A percentile compares a stretch with the other conserved stretches of the same genome.
Evolutionary conservation across 2,888 invertebrate species (phyloP).

Genomic region (Campoletis raptor): DNA sequence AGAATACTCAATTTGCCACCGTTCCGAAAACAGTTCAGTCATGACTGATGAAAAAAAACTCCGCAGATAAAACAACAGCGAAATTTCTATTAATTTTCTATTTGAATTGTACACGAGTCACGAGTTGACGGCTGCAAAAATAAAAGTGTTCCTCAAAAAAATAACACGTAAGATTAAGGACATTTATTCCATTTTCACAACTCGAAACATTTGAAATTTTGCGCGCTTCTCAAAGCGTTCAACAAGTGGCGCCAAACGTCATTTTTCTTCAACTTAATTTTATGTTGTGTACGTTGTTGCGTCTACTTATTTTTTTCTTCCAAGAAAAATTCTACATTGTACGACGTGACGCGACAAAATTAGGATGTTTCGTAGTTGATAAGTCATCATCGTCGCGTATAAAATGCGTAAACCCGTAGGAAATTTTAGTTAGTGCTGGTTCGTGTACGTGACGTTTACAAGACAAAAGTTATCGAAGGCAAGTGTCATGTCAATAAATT

Average conservation of each 20-base stretch:
- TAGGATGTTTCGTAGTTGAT: conserved; percentile 60
- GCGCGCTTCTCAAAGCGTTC: background rate
- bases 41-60: conserved; percentile 36
- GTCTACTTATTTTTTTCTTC: conserved; percentile 1
- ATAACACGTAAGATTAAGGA: no score
- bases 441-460: background rate
- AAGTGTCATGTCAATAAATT: conserved; percentile 16
- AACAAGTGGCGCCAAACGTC: conserved; percentile 16
- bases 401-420: conserved; percentile 37
- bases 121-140: background rate
- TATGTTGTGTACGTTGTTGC: conserved; percentile 6
- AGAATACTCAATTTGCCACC: conserved; percentile 86
- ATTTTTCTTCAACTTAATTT: background rate
- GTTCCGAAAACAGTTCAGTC: conserved; percentile 76
- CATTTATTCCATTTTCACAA: background rate
- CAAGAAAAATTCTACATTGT: background rate
- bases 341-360: conserved; percentile 64
- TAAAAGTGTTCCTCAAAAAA: background rate
- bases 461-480: conserved; percentile 30
- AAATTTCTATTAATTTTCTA: conserved; percentile 8
- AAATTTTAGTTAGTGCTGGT: conserved; percentile 42
- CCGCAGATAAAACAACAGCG: background rate
- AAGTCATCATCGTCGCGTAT: conserved; percentile 47
- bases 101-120: background rate
- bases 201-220: conserved; percentile 1